Evolutionary conservation across 2,113 vertebrate species (phyloP).

Genomic region (Cinclus cinclus): DNA sequence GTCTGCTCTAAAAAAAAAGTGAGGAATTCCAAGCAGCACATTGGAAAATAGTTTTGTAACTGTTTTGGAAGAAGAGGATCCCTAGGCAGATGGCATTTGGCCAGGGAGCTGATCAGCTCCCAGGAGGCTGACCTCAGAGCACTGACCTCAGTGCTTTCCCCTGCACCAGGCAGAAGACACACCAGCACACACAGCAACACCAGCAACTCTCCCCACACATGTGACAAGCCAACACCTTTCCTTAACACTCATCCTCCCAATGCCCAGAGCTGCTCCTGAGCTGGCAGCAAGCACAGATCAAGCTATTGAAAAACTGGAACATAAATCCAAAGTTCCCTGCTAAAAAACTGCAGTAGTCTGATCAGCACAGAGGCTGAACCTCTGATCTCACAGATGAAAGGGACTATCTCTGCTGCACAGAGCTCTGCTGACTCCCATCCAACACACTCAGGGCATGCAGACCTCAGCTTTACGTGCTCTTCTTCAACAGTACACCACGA

Average conservation of each 20-base stretch:
- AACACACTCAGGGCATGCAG: background rate
- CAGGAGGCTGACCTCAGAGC: background rate
- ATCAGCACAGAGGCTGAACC: rapidly evolving
- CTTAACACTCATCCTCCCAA: background rate
- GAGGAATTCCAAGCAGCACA: background rate
- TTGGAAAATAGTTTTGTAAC: background rate
- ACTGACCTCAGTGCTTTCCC: background rate
- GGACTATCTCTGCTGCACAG: background rate
- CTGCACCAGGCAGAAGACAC: background rate
- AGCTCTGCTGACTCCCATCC: background rate
- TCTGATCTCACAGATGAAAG: background rate
- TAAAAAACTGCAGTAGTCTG: background rate
- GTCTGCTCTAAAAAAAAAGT: background rate
- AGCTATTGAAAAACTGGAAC: background rate
- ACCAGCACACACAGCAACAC: too few relatives aligned
- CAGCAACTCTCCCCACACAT: rapidly evolving
- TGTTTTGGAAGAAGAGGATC: background rate
- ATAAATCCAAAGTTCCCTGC: background rate
- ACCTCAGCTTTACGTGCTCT: background rate
- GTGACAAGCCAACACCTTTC: background rate
- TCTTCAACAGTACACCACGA: rapidly evolving
- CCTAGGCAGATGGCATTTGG: background rate
- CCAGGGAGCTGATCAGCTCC: background rate
- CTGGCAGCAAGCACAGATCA: background rate
- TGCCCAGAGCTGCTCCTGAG: background rate